phyloP scores from a whole-genome alignment of 2,113 vertebrate genomes.

The Delphinus delphis region DNA sequence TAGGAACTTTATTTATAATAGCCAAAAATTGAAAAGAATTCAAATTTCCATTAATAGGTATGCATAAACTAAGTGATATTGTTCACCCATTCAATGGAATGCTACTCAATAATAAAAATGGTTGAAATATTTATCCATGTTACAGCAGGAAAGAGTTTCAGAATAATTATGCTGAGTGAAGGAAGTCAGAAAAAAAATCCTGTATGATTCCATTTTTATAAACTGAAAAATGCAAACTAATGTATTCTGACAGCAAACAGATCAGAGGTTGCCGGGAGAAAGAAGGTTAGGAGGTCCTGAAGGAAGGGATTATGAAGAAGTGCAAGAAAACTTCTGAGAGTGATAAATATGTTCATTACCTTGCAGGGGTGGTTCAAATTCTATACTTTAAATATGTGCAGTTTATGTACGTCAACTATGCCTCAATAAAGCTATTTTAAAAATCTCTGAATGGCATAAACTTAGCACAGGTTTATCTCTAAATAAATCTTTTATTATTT shows the following conservation, averaged over 20 bases:
- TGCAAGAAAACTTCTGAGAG: neutral
- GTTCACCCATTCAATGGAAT: neutral
- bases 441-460: neutral
- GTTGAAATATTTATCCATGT: neutral
- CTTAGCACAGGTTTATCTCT: neutral
- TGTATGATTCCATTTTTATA: neutral
- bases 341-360: neutral
- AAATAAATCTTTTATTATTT: neutral
- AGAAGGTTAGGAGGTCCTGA: neutral
- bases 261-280: neutral
- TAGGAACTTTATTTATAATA: neutral
- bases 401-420: neutral
- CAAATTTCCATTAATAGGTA: neutral
- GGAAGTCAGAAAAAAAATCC: neutral
- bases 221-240: neutral
- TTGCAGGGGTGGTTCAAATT: neutral
- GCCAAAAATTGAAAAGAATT: neutral
- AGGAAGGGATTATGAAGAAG: neutral
- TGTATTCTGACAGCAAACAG: neutral
- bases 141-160: neutral
- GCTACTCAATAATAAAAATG: neutral
- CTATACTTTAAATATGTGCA: neutral
- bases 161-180: neutral
- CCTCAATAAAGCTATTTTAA: neutral
- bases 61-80: neutral